Conservation (phyloP, 2,888 invertebrate genomes). For the Clostera curtula region DNA sequence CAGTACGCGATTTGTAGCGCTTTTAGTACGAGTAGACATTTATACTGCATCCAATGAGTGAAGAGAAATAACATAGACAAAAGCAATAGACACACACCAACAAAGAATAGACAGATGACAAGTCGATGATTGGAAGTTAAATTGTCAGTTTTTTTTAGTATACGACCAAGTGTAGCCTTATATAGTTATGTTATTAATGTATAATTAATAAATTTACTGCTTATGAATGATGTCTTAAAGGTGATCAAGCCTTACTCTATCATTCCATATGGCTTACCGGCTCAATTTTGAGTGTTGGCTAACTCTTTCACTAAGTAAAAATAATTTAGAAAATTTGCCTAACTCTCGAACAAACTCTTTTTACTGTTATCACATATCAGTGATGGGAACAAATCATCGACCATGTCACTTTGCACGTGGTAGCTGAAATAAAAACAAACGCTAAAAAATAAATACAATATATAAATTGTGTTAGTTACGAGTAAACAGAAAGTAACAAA, state of each 20-base stretch:
- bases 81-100: conserved; percentile 23
- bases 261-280: conserved; percentile 70
- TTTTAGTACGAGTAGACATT: not conserved
- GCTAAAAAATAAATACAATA: conserved; percentile 32
- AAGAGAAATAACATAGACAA: conserved; percentile 5
- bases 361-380: conserved; percentile 67
- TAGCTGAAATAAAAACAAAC: conserved; percentile 90
- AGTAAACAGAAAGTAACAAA: conserved; percentile 20
- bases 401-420: conserved; percentile 92
- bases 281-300: conserved; percentile 32
- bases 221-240: conserved; percentile 33
- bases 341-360: conserved; percentile 45
- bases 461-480: conserved; percentile 34
- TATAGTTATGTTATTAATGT: conserved; percentile 30
- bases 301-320: conserved; percentile 30
- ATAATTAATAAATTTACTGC: conserved; percentile 22
- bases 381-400: conserved; percentile 92
- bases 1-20: not conserved
- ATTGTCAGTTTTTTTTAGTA: conserved; percentile 31
- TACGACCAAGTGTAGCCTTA: conserved; percentile 24
- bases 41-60: not conserved
- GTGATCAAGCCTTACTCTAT: conserved; percentile 45
- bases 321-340: conserved; percentile 27
- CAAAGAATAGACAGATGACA: conserved; percentile 43
- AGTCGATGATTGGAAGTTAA: conserved; percentile 57